These are phyloP conservation scores for Petromus typicus DNA, from an alignment of 2,113 vertebrate genomes.

Conservation along the genomic window DNA sequence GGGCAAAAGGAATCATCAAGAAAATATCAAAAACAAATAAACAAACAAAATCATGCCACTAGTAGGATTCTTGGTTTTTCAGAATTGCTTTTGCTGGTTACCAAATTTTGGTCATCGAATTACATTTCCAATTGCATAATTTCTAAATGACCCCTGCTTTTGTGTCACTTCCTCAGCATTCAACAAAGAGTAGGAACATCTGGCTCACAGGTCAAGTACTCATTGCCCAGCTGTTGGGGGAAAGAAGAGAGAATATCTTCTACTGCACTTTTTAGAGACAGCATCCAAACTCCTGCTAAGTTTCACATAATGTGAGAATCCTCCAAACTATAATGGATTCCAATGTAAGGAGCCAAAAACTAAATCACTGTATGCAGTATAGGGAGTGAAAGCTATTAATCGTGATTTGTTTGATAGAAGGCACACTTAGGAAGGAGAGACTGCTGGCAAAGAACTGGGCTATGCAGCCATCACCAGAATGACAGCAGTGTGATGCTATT, in stretches of 20 bases:
- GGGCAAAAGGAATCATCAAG: not conserved
- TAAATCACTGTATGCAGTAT: not conserved
- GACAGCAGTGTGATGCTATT: not conserved
- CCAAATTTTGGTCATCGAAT: not conserved
- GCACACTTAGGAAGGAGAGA: not conserved
- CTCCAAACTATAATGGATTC: not conserved
- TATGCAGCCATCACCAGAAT: not conserved
- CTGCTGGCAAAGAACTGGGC: not conserved
- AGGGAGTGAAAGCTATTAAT: not conserved
- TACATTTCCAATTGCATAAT: not conserved
- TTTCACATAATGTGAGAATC: not conserved
- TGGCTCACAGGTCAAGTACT: not conserved
- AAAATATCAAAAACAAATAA: not conserved
- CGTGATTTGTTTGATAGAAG: not conserved
- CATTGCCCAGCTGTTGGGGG: not conserved
- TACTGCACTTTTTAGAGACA: not conserved
- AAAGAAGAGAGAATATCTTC: not conserved
- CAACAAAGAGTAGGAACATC: not conserved
- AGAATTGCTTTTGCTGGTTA: not conserved
- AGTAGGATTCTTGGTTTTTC: not conserved
- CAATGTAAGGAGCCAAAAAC: not conserved
- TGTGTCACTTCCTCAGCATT: not conserved
- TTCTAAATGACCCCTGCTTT: not conserved
- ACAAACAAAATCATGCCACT: not conserved
- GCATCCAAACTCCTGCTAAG: not conserved